Conservation (phyloP, 2,888 invertebrate species). For the Pristionchus fissidentatus region DNA sequence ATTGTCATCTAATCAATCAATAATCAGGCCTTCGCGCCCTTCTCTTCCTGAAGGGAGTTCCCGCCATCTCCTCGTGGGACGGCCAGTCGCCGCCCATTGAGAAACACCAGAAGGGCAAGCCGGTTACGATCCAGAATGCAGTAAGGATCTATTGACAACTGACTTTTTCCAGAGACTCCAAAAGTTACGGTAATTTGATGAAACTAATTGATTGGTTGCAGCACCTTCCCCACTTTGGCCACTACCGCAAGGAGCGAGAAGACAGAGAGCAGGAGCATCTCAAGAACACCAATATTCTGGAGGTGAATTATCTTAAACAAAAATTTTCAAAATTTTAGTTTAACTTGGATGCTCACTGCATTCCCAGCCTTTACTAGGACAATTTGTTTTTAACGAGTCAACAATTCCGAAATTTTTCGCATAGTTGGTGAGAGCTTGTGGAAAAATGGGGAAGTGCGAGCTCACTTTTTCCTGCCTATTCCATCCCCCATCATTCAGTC, state of each 20-base stretch:
- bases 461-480: too few species aligned
- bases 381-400: too few species aligned
- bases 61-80: conserved; percentile 84
- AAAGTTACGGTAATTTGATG: neutral
- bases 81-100: conserved; percentile 93
- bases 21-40: conserved; percentile 68
- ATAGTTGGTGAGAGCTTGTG: too few species aligned
- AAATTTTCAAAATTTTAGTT: too few species aligned
- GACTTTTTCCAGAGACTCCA: neutral
- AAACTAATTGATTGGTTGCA: conserved; percentile 34
- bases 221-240: conserved; percentile 89
- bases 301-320: conserved; percentile 1
- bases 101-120: conserved; percentile 94
- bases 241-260: conserved; percentile 85
- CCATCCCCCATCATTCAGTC: neutral
- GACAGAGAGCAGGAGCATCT: conserved; percentile 79
- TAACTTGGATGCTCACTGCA: too few species aligned
- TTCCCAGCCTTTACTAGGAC: too few species aligned
- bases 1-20: neutral
- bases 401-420: too few species aligned
- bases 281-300: conserved; percentile 59
- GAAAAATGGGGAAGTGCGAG: neutral
- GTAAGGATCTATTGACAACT: conserved; percentile 26
- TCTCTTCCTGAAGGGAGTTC: conserved; percentile 79
- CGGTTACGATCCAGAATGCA: conserved; percentile 79